phyloP scores from a whole-genome alignment of 2,113 vertebrate species.

The Hemibagrus wyckioides region DNA sequence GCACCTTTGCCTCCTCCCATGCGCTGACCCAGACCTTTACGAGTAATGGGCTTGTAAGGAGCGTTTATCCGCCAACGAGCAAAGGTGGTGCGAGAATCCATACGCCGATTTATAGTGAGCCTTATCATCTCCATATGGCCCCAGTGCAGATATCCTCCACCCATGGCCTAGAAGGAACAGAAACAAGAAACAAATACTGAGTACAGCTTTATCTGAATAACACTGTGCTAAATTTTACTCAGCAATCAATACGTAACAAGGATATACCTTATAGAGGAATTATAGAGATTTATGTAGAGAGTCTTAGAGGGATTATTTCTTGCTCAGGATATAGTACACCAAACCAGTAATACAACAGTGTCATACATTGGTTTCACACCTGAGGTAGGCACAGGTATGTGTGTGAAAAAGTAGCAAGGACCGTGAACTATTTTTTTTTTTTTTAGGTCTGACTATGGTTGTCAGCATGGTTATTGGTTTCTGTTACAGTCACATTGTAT shows the following conservation, averaged over 20 bases:
- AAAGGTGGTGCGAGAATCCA: constrained; percentile 82
- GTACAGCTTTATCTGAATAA: neutral
- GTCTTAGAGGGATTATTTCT: neutral
- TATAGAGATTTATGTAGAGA: neutral
- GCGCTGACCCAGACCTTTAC: constrained; percentile 88
- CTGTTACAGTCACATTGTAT: neutral
- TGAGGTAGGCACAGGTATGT: neutral
- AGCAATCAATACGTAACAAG: neutral
- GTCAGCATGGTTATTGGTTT: neutral
- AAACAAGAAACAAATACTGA: neutral
- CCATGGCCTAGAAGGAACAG: constrained; percentile 78
- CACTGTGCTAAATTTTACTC: neutral
- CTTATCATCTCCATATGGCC: constrained; percentile 97
- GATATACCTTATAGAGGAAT: neutral
- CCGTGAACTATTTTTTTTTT: neutral
- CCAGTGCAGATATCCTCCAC: constrained; percentile 91
- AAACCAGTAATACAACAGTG: neutral
- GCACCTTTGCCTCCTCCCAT: constrained; percentile 97
- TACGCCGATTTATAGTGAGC: constrained; percentile 84
- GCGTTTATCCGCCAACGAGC: constrained; percentile 84
- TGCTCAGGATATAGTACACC: neutral
- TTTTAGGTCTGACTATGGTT: neutral
- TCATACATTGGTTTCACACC: neutral
- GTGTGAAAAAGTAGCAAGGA: neutral
- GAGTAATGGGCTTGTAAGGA: constrained; percentile 85